Base-by-base conservation (phyloP, 2,888 invertebrate genomes). In the Philopedon plagiatum region DNA sequence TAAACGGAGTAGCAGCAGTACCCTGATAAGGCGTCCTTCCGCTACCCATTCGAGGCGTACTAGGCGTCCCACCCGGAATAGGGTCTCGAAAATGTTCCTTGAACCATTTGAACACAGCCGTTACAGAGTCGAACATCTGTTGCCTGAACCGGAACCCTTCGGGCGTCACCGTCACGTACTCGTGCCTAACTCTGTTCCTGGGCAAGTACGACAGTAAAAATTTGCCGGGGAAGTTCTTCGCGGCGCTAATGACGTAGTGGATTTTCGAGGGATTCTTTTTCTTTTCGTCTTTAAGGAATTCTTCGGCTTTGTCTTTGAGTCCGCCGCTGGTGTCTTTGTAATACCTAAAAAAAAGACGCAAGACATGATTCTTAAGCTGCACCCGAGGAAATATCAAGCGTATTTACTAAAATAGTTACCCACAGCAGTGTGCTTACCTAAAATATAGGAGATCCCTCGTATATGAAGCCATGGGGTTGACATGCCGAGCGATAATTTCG, bases 81-180 rank as follows among this genome's bases (percentile, higher is more conserved):
- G 97, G 95, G 81, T 98, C 98, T 76, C 96, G 88, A 87, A 97
- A 99, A 85, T 99, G 97, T 85, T 97, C 96, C 83, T 99, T 99
- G 86, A 99, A 99, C 98, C 98, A 99, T 73, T 94, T 92, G 80
- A 99, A 90, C 70, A 99, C 84, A 9, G 90, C 88, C 44, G 90
- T 90, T 0, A 97, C 87, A 0, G 94, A 92, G 77, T 94, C 93
- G 85, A 99, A 99, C 84, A 93, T 90, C 81, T 96, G 93, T 76
- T 93, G 92, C 44, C 74, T 70, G 85, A 96, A 99, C 64, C 94
- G 90, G 84, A 96, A 94, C 0, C 99, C 99, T 76, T 98, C 97
- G 0, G 97, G 95, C 1, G 93, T 92, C 0, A 98, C 92, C 0
- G 96, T 93, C 0, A 99, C 89, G 83, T 94, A 98, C 85, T 99